Percentiles rank a stretch among this genome's conserved stretches.
Evolutionary conservation across 2,888 invertebrate genomes (phyloP).

Genomic region (Xylota segnis): DNA sequence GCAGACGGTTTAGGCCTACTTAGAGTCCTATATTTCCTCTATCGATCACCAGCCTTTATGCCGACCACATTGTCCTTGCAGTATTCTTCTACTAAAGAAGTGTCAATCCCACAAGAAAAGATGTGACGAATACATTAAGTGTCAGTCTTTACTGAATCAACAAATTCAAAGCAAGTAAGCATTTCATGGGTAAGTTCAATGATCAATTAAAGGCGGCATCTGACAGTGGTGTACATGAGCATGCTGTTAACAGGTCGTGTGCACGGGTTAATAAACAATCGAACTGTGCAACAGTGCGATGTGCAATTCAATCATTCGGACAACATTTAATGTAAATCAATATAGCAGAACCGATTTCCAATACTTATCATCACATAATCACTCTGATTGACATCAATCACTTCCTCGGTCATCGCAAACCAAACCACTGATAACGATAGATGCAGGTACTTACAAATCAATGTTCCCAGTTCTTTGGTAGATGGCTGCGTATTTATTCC

Average conservation of each 20-base stretch:
- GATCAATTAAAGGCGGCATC: background rate
- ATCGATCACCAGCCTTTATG: too few species aligned
- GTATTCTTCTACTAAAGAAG: too few species aligned
- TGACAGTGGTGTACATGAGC: background rate
- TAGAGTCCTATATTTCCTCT: too few species aligned
- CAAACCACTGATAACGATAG: conserved; percentile 6
- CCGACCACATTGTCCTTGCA: too few species aligned
- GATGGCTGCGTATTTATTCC: conserved; percentile 70
- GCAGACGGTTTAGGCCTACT: too few species aligned
- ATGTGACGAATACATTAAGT: too few species aligned
- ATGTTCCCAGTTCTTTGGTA: conserved; percentile 69
- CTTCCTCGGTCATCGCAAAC: background rate
- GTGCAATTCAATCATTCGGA: background rate
- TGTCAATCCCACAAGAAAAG: too few species aligned
- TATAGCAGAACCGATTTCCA: background rate
- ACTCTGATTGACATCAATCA: background rate
- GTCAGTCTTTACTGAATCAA: too few species aligned
- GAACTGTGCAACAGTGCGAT: background rate
- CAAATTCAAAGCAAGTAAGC: too few species aligned
- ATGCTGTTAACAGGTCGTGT: too few species aligned
- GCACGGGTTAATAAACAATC: background rate
- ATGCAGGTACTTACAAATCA: conserved; percentile 63
- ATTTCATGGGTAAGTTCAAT: too few species aligned
- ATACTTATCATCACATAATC: background rate
- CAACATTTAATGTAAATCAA: background rate